Percentiles rank a stretch among this genome's conserved stretches.
These are phyloP conservation scores for Silurus asotus DNA, from an alignment of 2,113 vertebrate species.

Conservation along the genomic window DNA sequence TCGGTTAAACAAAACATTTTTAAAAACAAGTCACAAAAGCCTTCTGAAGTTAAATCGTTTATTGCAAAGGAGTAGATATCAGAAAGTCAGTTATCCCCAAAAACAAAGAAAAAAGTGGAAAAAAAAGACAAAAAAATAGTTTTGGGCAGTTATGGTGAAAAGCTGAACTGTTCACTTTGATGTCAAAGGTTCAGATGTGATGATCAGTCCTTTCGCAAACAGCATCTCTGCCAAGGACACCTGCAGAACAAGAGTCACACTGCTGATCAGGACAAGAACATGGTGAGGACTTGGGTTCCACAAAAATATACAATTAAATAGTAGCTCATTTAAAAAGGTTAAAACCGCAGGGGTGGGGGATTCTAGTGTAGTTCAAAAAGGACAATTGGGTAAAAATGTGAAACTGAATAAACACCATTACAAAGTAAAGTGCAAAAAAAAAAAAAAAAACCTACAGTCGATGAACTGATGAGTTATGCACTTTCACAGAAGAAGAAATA, in stretches of 20 bases:
- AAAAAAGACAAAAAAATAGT: not conserved
- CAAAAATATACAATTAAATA: no score
- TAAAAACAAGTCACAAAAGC: not conserved
- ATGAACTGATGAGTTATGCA: no score
- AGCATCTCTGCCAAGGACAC: constrained; percentile 70
- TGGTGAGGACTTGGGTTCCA: not conserved
- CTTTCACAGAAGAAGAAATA: no score
- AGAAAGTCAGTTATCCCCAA: not conserved
- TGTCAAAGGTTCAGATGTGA: constrained; percentile 59
- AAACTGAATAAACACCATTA: no score
- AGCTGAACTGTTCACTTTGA: constrained; percentile 43
- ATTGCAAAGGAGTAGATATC: not conserved
- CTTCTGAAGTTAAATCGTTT: not conserved
- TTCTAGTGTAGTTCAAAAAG: no score
- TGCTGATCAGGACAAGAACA: not conserved
- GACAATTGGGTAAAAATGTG: no score
- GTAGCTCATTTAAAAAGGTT: no score
- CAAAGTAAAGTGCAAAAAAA: no score
- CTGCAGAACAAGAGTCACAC: constrained; percentile 51
- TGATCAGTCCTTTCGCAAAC: constrained; percentile 74
- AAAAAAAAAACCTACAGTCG: no score
- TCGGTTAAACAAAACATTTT: not conserved
- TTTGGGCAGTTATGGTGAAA: constrained; percentile 16
- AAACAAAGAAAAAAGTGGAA: not conserved
- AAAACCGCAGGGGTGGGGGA: no score